These are phyloP conservation scores for Sisyra terminalis DNA, from an alignment of 2,888 invertebrate species.

Conservation along the genomic window DNA sequence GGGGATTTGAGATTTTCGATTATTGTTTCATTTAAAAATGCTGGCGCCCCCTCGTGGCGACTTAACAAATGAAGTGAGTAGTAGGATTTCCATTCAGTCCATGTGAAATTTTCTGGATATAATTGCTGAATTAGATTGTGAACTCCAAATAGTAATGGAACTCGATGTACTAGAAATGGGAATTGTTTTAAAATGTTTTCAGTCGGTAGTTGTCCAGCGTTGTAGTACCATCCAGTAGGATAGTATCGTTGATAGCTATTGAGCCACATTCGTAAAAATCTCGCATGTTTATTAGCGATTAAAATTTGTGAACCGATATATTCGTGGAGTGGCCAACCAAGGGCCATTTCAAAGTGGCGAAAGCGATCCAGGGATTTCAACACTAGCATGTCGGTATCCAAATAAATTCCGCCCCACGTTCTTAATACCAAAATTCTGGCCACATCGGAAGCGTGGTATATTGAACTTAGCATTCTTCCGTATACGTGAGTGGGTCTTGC, in stretches of 20 bases:
- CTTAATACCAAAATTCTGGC: constrained; percentile 21
- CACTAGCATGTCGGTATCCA: constrained; percentile 22
- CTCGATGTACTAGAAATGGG: constrained; percentile 22
- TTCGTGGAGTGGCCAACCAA: constrained; percentile 22
- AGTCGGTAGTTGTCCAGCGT: constrained; percentile 25
- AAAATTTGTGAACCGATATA: constrained; percentile 22
- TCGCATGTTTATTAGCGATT: constrained; percentile 21
- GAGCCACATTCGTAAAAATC: constrained; percentile 22
- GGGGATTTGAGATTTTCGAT: constrained; percentile 15
- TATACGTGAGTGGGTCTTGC: constrained; percentile 22
- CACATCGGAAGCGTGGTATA: constrained; percentile 24
- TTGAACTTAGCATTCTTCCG: constrained; percentile 22
- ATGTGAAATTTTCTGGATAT: constrained; percentile 15
- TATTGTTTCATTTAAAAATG: constrained; percentile 13
- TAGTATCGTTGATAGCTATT: constrained; percentile 21
- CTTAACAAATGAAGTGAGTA: constrained; percentile 23
- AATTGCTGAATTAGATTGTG: constrained; percentile 20
- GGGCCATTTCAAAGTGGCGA: constrained; percentile 21
- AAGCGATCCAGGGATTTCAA: constrained; percentile 20
- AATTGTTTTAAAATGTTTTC: constrained; percentile 18
- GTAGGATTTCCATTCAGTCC: constrained; percentile 19
- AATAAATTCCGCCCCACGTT: constrained; percentile 23
- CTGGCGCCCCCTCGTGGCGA: constrained; percentile 18
- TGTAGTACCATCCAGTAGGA: constrained; percentile 24
- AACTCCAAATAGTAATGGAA: constrained; percentile 21